Evolutionary conservation across 1,140 invertebrate genomes (phyloP), one percentile per base, ranked within the genome.

Genomic region (Apocrypta bakeri): DNA sequence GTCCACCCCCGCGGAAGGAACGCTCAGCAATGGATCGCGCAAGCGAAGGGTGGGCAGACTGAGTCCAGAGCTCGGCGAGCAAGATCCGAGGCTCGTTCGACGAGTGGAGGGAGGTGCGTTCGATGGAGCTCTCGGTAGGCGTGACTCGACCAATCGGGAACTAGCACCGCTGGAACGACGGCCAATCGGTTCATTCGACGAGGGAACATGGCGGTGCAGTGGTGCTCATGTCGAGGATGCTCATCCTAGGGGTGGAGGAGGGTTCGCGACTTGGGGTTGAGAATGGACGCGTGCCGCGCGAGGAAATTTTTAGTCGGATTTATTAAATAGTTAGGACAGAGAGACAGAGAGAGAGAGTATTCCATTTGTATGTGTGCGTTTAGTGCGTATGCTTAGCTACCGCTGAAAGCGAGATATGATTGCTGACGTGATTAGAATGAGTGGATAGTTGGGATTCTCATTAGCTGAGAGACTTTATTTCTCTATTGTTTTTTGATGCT

Each of bases 1-100:
- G 73, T 82, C 80, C 80, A 82, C 73, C 80, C 80, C 80, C 73
- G 73, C 73, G 80, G 72, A 82, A 82, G 80, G 80, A 76, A 48
- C 73, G 64, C 40, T 31, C 73, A 48, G 80, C 73, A 82, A 82
- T 82, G 80, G 80, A 48, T 40, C 63, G 48, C 27, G 74, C 71
- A 33, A 66, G 78, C 31, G 17, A 63, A 73, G 68, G 69, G 68
- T 63, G 78, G 68, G 68, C 68, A 42, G 64, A 40, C 61, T 56
- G 48, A 66, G 48, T 7, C 21, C 9, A 2, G 33, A 2, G 48
- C 21, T 3, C 17, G 17, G 14, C 17, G 17, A n/a, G 48, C 48
- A 7, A 6, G 17, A 17, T 7, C 14, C 48, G 21, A 0, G 7
- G 17, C 17, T n/a, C 21, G 48, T 11, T 17, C 31, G 25, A 25